Evolutionary conservation across 2,797 vertebrate species (phyloP).

Genomic region (Bucorvus abyssinicus): DNA sequence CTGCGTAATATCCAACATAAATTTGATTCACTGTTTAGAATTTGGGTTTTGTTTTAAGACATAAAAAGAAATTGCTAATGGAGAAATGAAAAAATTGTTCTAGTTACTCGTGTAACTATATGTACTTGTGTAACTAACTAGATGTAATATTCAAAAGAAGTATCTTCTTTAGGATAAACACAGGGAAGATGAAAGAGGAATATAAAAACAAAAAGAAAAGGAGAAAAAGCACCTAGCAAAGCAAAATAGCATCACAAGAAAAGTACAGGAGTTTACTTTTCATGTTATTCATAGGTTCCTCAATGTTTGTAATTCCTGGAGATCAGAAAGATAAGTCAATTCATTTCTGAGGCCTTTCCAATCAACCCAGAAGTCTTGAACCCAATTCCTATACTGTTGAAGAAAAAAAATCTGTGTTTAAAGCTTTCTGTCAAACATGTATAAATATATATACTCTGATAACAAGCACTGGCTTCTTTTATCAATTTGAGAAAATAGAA

Average conservation of each 20-base stretch:
- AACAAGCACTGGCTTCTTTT: neutral
- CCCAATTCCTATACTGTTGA: neutral
- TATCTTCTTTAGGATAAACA: neutral
- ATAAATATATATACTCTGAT: neutral
- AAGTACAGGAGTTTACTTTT: neutral
- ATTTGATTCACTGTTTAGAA: neutral
- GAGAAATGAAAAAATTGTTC: neutral
- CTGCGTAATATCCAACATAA: neutral
- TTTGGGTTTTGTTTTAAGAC: neutral
- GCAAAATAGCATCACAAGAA: neutral
- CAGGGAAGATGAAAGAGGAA: neutral
- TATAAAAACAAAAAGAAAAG: neutral
- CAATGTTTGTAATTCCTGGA: neutral
- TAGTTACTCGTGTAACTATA: neutral
- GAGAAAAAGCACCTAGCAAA: neutral
- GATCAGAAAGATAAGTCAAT: neutral
- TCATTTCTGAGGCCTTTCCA: neutral
- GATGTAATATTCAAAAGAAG: neutral
- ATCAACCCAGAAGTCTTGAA: neutral
- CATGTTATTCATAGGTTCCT: neutral
- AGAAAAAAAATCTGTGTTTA: neutral
- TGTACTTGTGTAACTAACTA: too few species aligned
- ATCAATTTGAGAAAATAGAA: neutral
- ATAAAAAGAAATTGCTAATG: neutral
- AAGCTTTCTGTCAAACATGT: neutral